Percentiles rank a stretch among this genome's conserved stretches.
phyloP scores from a whole-genome alignment of 2,797 vertebrate genomes.

The Chaetophractus vellerosus region DNA sequence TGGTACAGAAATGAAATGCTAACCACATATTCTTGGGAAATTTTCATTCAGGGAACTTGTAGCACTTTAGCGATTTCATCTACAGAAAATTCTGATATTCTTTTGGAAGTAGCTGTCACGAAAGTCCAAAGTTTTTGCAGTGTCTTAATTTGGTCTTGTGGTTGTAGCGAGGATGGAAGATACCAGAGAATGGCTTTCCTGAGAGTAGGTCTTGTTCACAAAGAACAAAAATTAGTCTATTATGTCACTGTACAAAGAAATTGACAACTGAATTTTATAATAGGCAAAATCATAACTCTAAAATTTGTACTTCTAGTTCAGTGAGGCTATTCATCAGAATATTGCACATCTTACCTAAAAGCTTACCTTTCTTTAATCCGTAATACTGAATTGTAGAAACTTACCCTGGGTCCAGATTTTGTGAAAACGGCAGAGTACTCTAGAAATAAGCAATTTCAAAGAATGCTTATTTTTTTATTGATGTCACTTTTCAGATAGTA shows the following conservation, averaged over 20 bases:
- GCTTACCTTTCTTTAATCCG: conserved; percentile 61
- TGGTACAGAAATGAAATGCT: conserved; percentile 27
- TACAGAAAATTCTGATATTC: conserved; percentile 7
- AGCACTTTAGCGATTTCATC: not conserved
- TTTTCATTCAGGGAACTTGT: not conserved
- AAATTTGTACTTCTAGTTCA: conserved; percentile 45
- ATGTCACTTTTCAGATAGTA: conserved; percentile 35
- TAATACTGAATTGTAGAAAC: conserved; percentile 52
- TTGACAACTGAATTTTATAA: not conserved
- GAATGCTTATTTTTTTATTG: conserved; percentile 80
- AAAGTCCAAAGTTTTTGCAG: not conserved
- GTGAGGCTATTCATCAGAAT: not conserved
- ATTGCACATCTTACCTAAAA: conserved; percentile 12
- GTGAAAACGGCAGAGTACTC: conserved; percentile 89
- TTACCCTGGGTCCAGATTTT: not conserved
- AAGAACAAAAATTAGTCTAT: not conserved
- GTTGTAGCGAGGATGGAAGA: not conserved
- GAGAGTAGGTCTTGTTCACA: not conserved
- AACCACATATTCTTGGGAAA: not conserved
- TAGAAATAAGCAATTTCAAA: conserved; percentile 86
- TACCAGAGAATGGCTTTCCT: not conserved
- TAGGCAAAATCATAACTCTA: conserved; percentile 12
- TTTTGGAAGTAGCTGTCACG: not conserved
- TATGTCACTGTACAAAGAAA: not conserved
- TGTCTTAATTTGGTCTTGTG: not conserved